phyloP scores from a whole-genome alignment of 2,888 invertebrate genomes.

The Limnephilus rhombicus region DNA sequence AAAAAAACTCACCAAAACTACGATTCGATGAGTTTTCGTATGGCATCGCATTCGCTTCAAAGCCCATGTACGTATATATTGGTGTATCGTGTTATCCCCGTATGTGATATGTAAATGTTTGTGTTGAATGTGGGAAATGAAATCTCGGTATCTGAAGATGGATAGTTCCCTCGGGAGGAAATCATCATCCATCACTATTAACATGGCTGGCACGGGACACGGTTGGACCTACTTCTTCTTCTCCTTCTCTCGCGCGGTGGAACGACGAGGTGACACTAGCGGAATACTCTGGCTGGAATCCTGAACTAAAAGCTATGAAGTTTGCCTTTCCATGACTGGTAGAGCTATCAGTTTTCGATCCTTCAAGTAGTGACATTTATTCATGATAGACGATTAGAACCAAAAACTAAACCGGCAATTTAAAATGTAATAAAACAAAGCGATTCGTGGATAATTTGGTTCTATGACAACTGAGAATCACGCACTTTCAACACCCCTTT shows the following conservation, averaged over 20 bases:
- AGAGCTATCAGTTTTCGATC: background rate
- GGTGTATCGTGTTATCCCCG: background rate
- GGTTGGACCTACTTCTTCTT: background rate
- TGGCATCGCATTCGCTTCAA: background rate
- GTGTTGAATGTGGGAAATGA: slow-evolving; percentile 20
- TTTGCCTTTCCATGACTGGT: background rate
- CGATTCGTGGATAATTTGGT: background rate
- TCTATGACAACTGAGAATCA: too few relatives aligned
- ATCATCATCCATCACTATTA: slow-evolving; percentile 58
- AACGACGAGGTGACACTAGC: background rate
- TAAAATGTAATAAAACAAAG: background rate
- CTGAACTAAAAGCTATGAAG: background rate
- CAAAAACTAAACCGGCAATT: background rate
- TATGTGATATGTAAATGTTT: slow-evolving; percentile 12
- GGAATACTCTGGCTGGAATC: background rate
- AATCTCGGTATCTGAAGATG: slow-evolving; percentile 53
- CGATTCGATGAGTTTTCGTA: background rate
- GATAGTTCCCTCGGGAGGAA: slow-evolving; percentile 50
- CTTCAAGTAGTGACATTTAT: background rate
- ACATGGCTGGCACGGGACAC: background rate
- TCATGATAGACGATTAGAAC: background rate
- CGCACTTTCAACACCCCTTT: too few relatives aligned
- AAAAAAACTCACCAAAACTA: background rate
- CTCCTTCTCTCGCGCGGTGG: background rate
- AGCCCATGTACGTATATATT: background rate